Evolutionary conservation across 2,113 vertebrate species (phyloP).

Genomic region (Amphilophus citrinellus): DNA sequence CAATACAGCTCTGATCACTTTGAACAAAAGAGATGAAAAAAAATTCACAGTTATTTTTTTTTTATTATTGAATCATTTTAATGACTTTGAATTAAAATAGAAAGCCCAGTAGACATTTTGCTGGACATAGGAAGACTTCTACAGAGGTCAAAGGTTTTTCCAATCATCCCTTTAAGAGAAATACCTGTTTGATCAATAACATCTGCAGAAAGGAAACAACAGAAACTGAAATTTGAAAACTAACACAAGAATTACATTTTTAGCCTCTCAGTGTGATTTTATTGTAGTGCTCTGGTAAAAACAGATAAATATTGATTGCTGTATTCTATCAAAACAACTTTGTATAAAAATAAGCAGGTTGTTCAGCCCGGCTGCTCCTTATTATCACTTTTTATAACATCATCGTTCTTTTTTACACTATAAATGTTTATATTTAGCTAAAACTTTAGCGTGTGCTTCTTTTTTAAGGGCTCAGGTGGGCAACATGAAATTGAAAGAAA

Average conservation of each 20-base stretch:
- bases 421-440: conserved; percentile 41
- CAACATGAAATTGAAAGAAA: conserved; percentile 50
- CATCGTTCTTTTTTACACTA: conserved; percentile 46
- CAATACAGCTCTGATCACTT: neutral
- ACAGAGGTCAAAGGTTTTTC: conserved; percentile 84
- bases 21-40: conserved; percentile 46
- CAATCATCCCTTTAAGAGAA: conserved; percentile 84
- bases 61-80: conserved; percentile 80
- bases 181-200: conserved; percentile 66
- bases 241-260: conserved; percentile 55
- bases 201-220: conserved; percentile 73
- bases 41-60: conserved; percentile 69
- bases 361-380: conserved; percentile 54
- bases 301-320: conserved; percentile 62
- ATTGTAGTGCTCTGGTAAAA: conserved; percentile 58
- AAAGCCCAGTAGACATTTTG: conserved; percentile 77
- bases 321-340: conserved; percentile 74
- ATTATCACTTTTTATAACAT: conserved; percentile 29
- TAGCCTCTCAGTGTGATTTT: conserved; percentile 52
- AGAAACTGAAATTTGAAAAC: conserved; percentile 56
- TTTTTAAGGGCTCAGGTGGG: conserved; percentile 62
- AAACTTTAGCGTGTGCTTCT: conserved; percentile 39
- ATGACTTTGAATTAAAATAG: conserved; percentile 81
- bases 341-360: conserved; percentile 81
- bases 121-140: conserved; percentile 86